Conservation (phyloP, 2,113 vertebrate species). For the Rhineura floridana region DNA sequence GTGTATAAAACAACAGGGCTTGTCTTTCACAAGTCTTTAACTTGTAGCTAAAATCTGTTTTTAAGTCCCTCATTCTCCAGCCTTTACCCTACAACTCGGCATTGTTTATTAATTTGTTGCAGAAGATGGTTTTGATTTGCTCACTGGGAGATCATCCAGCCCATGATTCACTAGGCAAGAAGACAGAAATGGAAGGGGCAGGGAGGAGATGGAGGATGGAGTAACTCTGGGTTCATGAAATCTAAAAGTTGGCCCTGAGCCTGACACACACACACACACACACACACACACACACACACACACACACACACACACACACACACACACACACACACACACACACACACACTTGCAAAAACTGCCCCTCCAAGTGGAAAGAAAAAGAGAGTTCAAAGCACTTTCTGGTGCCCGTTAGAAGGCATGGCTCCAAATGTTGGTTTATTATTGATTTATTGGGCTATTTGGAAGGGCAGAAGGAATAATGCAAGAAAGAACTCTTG, state of each 20-base stretch:
- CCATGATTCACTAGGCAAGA: conserved; percentile 27
- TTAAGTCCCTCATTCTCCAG: conserved; percentile 22
- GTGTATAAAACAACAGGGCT: not conserved
- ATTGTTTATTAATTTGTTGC: conserved; percentile 3
- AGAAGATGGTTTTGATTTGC: conserved; percentile 27
- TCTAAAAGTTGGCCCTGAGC: conserved; percentile 31
- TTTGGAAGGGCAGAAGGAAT: not conserved
- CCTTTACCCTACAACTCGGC: not conserved
- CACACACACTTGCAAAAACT: not conserved
- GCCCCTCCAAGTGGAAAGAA: rapidly evolving
- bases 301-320: not conserved
- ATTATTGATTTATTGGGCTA: not conserved
- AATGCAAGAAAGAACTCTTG: not conserved
- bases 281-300: not conserved
- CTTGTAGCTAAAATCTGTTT: not conserved
- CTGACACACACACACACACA: not conserved
- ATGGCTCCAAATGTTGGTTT: not conserved
- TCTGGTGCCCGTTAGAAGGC: not conserved
- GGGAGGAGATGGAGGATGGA: not conserved
- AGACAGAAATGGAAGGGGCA: conserved; percentile 26
- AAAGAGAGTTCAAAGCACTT: not conserved
- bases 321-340: not conserved
- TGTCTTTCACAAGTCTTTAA: not conserved
- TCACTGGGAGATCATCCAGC: conserved; percentile 34
- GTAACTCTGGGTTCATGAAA: rapidly evolving